Evolutionary conservation across 1,140 invertebrate species (phyloP).

Genomic region (Zaprionus vittiger): DNA sequence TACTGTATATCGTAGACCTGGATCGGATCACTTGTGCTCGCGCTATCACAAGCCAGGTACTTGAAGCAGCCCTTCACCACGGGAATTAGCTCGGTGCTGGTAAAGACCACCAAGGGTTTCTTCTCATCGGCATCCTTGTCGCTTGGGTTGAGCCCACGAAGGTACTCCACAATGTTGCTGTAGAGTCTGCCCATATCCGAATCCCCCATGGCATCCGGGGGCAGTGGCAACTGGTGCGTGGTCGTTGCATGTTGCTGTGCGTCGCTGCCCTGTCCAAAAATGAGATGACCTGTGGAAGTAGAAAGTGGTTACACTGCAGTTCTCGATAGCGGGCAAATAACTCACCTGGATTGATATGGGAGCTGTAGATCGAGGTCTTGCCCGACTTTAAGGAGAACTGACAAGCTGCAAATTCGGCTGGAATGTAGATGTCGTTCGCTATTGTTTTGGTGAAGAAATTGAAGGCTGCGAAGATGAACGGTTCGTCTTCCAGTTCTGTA

Average conservation of each 20-base stretch:
- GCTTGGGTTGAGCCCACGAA: slow-evolving; percentile 10
- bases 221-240: slow-evolving; percentile 70
- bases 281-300: slow-evolving; percentile 35
- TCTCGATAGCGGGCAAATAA: background rate
- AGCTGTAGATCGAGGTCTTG: slow-evolving; percentile 54
- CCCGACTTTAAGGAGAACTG: slow-evolving; percentile 66
- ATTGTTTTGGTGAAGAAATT: slow-evolving; percentile 70
- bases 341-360: slow-evolving; percentile 70
- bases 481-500: slow-evolving; percentile 51
- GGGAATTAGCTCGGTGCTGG: slow-evolving; percentile 44
- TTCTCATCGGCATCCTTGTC: background rate
- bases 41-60: slow-evolving; percentile 46
- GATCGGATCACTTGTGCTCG: slow-evolving; percentile 15
- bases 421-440: slow-evolving; percentile 54
- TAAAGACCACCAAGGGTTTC: slow-evolving; percentile 58
- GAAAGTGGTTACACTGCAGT: background rate
- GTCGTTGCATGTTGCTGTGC: slow-evolving; percentile 46
- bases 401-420: slow-evolving; percentile 70
- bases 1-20: slow-evolving; percentile 66
- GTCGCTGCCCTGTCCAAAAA: slow-evolving; percentile 65
- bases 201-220: slow-evolving; percentile 72
- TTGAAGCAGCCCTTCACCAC: slow-evolving; percentile 66
- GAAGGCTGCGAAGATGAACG: slow-evolving; percentile 63
- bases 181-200: slow-evolving; percentile 60
- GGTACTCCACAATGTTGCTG: slow-evolving; percentile 52